Conservation (phyloP, 2,888 invertebrate genomes). For the Philaethria dido region DNA sequence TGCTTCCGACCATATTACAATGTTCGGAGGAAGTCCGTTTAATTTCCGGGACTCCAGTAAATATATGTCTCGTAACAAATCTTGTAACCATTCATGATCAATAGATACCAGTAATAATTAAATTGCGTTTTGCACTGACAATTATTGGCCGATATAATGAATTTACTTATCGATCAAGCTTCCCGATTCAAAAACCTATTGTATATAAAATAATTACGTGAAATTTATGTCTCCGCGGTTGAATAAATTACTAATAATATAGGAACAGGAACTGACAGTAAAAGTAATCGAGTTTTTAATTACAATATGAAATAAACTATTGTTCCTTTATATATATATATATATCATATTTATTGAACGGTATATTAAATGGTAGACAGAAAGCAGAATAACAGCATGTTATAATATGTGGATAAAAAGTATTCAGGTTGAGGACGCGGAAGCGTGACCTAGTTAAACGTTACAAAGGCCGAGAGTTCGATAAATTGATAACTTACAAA, state of each 20-base stretch:
- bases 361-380: slow-evolving; percentile 11
- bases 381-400: slow-evolving; percentile 38
- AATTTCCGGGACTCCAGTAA: slow-evolving; percentile 54
- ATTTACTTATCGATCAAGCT: background rate
- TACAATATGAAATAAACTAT: slow-evolving; percentile 1
- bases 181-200: slow-evolving; percentile 17
- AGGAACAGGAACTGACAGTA: slow-evolving; percentile 12
- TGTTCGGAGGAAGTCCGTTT: slow-evolving; percentile 56
- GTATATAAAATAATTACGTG: background rate
- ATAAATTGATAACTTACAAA: slow-evolving; percentile 64
- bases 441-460: slow-evolving; percentile 74
- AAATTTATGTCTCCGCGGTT: slow-evolving; percentile 6
- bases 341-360: background rate
- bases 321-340: background rate
- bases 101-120: slow-evolving; percentile 13
- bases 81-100: slow-evolving; percentile 37
- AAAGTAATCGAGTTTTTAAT: slow-evolving; percentile 11
- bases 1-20: slow-evolving; percentile 63
- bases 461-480: slow-evolving; percentile 36
- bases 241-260: slow-evolving; percentile 15
- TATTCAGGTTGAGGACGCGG: slow-evolving; percentile 71
- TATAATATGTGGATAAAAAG: slow-evolving; percentile 48
- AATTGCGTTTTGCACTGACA: slow-evolving; percentile 5
- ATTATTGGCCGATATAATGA: slow-evolving; percentile 8
- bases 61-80: slow-evolving; percentile 37